These are phyloP conservation scores for Salvelinus fontinalis DNA, from an alignment of 2,113 vertebrate genomes.

Conservation along the genomic window DNA sequence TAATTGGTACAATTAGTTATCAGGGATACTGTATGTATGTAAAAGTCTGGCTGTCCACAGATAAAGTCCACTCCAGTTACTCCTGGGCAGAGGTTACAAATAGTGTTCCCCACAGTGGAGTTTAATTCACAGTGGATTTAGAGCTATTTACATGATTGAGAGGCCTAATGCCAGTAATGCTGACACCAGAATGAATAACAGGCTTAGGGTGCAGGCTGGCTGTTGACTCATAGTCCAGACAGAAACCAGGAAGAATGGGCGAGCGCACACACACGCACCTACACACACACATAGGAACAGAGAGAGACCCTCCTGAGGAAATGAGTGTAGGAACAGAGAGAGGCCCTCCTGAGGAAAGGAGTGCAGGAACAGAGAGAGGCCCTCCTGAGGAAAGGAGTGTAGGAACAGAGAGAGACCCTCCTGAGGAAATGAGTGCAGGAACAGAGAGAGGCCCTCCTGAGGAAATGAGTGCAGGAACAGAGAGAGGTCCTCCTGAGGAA, in stretches of 20 bases:
- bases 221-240: not conserved
- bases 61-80: slow-evolving; percentile 71
- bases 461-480: no score
- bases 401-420: no score
- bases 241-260: not conserved
- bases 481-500: no score
- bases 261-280: not conserved
- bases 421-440: no score
- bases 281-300: not conserved
- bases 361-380: no score
- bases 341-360: no score
- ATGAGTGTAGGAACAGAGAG: no score
- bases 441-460: no score
- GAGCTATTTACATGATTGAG: slow-evolving; percentile 67
- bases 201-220: slow-evolving; percentile 19
- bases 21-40: slow-evolving; percentile 69
- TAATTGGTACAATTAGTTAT: slow-evolving; percentile 74
- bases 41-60: slow-evolving; percentile 64
- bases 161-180: slow-evolving; percentile 62
- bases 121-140: slow-evolving; percentile 61
- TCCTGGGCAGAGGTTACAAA: slow-evolving; percentile 71
- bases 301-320: no score
- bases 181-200: slow-evolving; percentile 55
- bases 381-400: no score
- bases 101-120: slow-evolving; percentile 60